Base-by-base conservation (phyloP, 64 coral and sea anemone species). In the Actinia equina region DNA sequence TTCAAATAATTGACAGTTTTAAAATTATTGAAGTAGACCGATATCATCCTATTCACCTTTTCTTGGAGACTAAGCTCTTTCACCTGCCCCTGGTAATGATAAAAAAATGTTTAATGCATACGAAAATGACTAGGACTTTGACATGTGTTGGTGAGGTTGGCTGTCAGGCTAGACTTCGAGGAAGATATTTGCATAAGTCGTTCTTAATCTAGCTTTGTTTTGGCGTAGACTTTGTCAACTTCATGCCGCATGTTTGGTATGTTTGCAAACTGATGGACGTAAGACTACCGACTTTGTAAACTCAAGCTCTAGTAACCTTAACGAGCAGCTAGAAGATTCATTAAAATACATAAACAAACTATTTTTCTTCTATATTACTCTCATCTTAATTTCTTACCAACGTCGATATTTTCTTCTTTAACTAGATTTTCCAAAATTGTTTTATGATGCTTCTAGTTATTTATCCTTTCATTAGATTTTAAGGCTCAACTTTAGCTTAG, bases 221-320 rank as follows among this genome's bases (percentile, higher is more conserved):
- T 74, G 69, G 9, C 69, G 69, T 17, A 11, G 69, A 74, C 69
- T 74, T 74, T 74, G 27, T 74, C 27, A 74, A 74, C 69, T 74
- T 74, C 41, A 6, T 27, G n/a, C 67, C 23, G 67, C 23, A 25
- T 37, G 67, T 71, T 71, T 74, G 69, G 12, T 10, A 74, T 74
- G 69, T 26, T 30, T 74, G 23, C 11, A 74, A 74, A 74, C 25
- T 25, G 9, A 56, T 56, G 13, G 54, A 4, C 14, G 2, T 11
- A 74, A 30, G 12, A 74, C 69, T 49, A 49, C 45, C 45, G 23
- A 22, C 5, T 3, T 8, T 3, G 5, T 22, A 65, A 62, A 20
- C 13, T 62, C 15, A 62, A 62, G 15, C 17, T 22, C 3, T 6
- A 22, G 20, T 7, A 65, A 22, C 2, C 22, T 65, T 19, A 65